phyloP scores from a whole-genome alignment of 2,113 vertebrate genomes.

The Gnathonemus longibarbis region DNA sequence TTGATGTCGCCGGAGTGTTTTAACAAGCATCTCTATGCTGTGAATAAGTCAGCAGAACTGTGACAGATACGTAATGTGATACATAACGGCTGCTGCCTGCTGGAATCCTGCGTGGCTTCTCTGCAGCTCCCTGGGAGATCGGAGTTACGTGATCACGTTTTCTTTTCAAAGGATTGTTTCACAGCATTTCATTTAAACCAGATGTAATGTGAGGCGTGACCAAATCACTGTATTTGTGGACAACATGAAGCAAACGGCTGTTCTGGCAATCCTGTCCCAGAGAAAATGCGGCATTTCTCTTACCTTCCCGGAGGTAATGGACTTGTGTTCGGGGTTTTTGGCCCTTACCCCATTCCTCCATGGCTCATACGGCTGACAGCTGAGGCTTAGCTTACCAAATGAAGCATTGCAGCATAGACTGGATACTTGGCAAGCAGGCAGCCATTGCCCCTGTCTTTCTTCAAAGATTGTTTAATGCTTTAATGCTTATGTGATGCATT shows the following conservation, averaged over 20 bases:
- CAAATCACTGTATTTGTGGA: not conserved
- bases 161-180: not conserved
- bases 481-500: not conserved
- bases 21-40: not conserved
- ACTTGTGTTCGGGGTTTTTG: not conserved
- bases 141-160: not conserved
- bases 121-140: not conserved
- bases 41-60: slow-evolving; percentile 1
- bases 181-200: not conserved
- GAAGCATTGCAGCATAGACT: not conserved
- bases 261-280: not conserved
- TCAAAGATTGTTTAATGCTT: not conserved
- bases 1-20: not conserved
- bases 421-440: slow-evolving; percentile 12
- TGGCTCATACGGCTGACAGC: slow-evolving; percentile 7
- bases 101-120: not conserved
- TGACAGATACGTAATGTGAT: not conserved
- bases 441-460: not conserved
- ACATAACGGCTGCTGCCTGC: not conserved
- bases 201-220: not conserved
- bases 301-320: not conserved
- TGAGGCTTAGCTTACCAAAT: not conserved
- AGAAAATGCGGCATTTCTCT: not conserved
- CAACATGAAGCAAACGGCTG: not conserved
- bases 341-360: not conserved